A percentile compares a stretch with the other conserved stretches of the same genome.
Conservation (phyloP, 2,888 invertebrate species). For the Palloptera scutellata region DNA sequence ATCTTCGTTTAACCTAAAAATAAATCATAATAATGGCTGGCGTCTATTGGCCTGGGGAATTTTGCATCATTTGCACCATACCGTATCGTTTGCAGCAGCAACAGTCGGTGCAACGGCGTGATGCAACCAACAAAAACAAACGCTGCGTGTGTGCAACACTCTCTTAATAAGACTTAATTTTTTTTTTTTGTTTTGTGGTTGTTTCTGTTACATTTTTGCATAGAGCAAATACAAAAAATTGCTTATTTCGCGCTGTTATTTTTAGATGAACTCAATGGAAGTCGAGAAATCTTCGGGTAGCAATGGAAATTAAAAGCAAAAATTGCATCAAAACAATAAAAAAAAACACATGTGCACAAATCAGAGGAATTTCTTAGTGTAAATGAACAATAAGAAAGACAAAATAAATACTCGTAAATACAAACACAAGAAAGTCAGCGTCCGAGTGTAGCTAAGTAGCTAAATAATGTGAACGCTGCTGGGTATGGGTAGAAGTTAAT, state of each 20-base stretch:
- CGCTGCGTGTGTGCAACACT: too few species aligned
- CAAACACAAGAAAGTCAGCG: too few species aligned
- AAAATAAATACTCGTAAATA: too few species aligned
- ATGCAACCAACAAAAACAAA: neutral
- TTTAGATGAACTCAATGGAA: conserved; percentile 25
- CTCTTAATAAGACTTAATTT: neutral
- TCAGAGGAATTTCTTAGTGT: too few species aligned
- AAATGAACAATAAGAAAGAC: too few species aligned
- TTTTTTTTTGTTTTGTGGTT: neutral
- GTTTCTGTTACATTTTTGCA: conserved; percentile 1
- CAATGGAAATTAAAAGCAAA: too few species aligned
- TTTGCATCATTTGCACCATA: conserved; percentile 2
- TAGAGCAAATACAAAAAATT: neutral
- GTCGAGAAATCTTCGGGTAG: neutral
- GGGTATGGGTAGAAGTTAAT: too few species aligned
- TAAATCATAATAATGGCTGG: conserved; percentile 42
- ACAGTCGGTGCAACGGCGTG: neutral
- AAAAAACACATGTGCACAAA: too few species aligned
- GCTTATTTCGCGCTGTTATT: conserved; percentile 11
- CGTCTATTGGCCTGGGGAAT: conserved; percentile 41
- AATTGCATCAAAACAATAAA: too few species aligned
- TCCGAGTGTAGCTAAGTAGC: too few species aligned
- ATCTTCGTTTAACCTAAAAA: conserved; percentile 32
- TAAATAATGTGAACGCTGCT: too few species aligned
- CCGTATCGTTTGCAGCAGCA: neutral